These are phyloP conservation scores for Drosophila nasuta DNA, from an alignment of 1,140 invertebrate species.

Conservation along the genomic window DNA sequence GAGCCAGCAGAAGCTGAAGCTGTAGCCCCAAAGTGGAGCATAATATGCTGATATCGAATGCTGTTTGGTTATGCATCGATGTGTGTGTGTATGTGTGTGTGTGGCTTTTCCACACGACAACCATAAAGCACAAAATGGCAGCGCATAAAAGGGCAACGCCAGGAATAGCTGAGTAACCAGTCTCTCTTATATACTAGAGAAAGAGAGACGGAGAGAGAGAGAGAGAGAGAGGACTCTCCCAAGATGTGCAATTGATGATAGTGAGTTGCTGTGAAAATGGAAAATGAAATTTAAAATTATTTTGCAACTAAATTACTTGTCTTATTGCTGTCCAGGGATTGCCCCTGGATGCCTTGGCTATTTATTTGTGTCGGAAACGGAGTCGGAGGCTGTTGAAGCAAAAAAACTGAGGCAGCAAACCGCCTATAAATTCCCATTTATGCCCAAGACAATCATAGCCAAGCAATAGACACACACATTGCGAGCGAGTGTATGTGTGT, in stretches of 20 bases:
- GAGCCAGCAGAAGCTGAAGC: background rate
- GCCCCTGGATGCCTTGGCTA: slow-evolving; percentile 49
- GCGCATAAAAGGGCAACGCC: slow-evolving; percentile 69
- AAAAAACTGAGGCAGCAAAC: slow-evolving; percentile 36
- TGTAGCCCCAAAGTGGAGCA: background rate
- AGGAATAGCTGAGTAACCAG: slow-evolving; percentile 21
- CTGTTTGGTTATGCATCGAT: slow-evolving; percentile 39
- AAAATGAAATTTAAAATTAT: slow-evolving; percentile 84
- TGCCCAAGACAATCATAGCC: slow-evolving; percentile 77
- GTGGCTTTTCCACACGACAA: slow-evolving; percentile 31
- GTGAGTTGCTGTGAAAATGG: slow-evolving; percentile 71
- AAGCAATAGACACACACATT: slow-evolving; percentile 28
- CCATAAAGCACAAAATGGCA: slow-evolving; percentile 68
- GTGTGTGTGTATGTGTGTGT: background rate
- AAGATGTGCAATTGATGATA: slow-evolving; percentile 78
- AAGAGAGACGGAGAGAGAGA: too few species aligned
- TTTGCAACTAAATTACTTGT: slow-evolving; percentile 82
- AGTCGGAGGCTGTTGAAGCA: slow-evolving; percentile 12
- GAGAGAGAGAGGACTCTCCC: background rate
- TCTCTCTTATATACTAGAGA: background rate
- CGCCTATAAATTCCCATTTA: slow-evolving; percentile 79
- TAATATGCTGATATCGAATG: slow-evolving; percentile 42
- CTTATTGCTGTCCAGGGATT: slow-evolving; percentile 81
- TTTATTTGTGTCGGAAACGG: slow-evolving; percentile 58
- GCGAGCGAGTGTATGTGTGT: background rate